Evolutionary conservation across 2,888 invertebrate species (phyloP).

Genomic region (Standfussiana lucernea): DNA sequence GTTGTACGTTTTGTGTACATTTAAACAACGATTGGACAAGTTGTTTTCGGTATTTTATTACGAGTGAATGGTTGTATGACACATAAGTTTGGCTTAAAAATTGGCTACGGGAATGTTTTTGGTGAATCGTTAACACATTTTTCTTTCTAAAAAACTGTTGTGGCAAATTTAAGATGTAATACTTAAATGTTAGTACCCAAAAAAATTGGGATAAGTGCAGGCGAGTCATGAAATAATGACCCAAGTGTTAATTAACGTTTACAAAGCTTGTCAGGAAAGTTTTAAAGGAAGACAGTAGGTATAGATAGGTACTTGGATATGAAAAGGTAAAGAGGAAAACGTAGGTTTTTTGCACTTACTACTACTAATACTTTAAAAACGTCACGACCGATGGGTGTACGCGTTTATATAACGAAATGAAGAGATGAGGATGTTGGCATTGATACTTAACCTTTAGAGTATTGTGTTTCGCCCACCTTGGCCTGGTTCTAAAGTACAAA

Average conservation of each 20-base stretch:
- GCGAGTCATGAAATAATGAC: background rate
- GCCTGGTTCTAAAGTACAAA: slow-evolving; percentile 13
- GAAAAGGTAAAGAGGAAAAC: background rate
- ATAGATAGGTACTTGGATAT: background rate
- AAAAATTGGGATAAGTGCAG: background rate
- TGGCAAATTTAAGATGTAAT: background rate
- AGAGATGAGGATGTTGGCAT: slow-evolving; percentile 25
- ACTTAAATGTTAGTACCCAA: background rate
- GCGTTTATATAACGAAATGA: slow-evolving; percentile 18
- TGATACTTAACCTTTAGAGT: slow-evolving; percentile 6
- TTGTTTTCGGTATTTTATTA: slow-evolving; percentile 23
- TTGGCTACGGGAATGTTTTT: background rate
- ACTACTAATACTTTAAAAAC: slow-evolving; percentile 3
- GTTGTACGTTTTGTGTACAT: slow-evolving; percentile 44
- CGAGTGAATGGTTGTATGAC: slow-evolving; percentile 10
- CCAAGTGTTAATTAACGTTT: background rate
- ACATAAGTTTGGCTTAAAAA: slow-evolving; percentile 4
- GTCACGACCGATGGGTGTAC: background rate
- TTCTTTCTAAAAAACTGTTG: background rate
- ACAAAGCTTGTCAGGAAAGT: background rate
- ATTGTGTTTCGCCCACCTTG: slow-evolving; percentile 39
- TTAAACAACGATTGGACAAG: slow-evolving; percentile 37
- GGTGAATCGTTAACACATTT: too few relatives aligned
- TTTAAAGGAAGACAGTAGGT: background rate
- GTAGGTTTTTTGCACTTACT: too few relatives aligned